These are phyloP conservation scores for Malthinus seriepunctatus DNA, from an alignment of 2,888 invertebrate genomes.

Conservation along the genomic window DNA sequence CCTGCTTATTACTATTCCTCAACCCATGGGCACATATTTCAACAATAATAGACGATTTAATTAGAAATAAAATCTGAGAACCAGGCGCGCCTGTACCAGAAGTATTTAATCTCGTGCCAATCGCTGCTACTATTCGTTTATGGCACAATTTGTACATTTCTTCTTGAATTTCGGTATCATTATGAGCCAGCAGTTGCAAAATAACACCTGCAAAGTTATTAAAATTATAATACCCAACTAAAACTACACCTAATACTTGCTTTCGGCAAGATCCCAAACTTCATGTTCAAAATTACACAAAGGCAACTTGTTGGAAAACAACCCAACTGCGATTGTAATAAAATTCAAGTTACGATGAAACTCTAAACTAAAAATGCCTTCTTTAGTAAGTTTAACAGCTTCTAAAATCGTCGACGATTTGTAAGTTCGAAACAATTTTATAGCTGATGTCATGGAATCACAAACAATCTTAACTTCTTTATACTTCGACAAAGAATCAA, in stretches of 20 bases:
- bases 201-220: constrained; percentile 34
- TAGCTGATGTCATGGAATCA: constrained; percentile 55
- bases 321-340: constrained; percentile 50
- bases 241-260: neutral
- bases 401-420: constrained; percentile 42
- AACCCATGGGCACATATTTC: constrained; percentile 69
- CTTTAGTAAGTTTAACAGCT: constrained; percentile 57
- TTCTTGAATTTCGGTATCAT: constrained; percentile 58
- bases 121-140: constrained; percentile 57
- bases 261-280: constrained; percentile 14
- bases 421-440: constrained; percentile 53
- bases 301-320: constrained; percentile 44
- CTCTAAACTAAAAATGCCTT: constrained; percentile 61
- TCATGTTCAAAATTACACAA: constrained; percentile 17
- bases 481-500: constrained; percentile 50
- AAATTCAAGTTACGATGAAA: constrained; percentile 62
- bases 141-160: constrained; percentile 61
- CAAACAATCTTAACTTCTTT: constrained; percentile 53
- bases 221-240: constrained; percentile 1
- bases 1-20: constrained; percentile 53
- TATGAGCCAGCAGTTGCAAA: constrained; percentile 62
- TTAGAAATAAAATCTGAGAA: constrained; percentile 58
- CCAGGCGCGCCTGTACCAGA: constrained; percentile 50
- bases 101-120: constrained; percentile 58
- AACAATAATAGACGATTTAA: constrained; percentile 61